Conservation (phyloP, 2,113 vertebrate genomes). For the Podarcis cretensis region DNA sequence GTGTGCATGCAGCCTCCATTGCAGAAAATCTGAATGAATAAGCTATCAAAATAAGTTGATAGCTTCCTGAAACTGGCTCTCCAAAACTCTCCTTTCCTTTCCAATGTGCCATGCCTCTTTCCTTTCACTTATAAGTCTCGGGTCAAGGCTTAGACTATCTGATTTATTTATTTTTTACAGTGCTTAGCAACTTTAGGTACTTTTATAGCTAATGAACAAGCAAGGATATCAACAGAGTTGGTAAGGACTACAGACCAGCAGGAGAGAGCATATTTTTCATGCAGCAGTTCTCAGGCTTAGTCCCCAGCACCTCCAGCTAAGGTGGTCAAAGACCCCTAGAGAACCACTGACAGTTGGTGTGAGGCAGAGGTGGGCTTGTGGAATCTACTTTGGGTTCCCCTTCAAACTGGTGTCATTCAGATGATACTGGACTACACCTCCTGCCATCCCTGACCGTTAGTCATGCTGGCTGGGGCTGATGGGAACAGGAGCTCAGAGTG, state of each 20-base stretch:
- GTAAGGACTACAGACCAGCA: not conserved
- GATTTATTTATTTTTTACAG: not conserved
- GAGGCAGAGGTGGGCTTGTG: too few relatives aligned
- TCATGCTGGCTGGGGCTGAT: too few relatives aligned
- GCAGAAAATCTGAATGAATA: too few relatives aligned
- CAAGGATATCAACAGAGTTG: not conserved
- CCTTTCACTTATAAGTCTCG: not conserved
- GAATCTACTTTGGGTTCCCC: too few relatives aligned
- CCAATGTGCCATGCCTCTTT: not conserved
- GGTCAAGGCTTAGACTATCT: not conserved
- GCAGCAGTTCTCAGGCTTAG: not conserved
- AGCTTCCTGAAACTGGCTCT: not conserved
- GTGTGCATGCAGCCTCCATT: too few relatives aligned
- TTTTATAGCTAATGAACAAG: not conserved
- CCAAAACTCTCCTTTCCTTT: not conserved
- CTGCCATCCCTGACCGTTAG: too few relatives aligned
- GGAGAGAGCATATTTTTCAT: not conserved
- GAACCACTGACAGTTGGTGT: too few relatives aligned
- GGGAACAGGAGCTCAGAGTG: too few relatives aligned
- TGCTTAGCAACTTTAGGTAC: not conserved
- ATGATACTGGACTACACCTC: too few relatives aligned
- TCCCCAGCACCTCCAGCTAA: not conserved
- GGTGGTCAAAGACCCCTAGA: not conserved
- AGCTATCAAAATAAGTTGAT: too few relatives aligned
- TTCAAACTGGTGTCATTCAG: too few relatives aligned